These are phyloP conservation scores for Oncorhynchus masou DNA, from an alignment of 2,113 vertebrate genomes.

Conservation along the genomic window DNA sequence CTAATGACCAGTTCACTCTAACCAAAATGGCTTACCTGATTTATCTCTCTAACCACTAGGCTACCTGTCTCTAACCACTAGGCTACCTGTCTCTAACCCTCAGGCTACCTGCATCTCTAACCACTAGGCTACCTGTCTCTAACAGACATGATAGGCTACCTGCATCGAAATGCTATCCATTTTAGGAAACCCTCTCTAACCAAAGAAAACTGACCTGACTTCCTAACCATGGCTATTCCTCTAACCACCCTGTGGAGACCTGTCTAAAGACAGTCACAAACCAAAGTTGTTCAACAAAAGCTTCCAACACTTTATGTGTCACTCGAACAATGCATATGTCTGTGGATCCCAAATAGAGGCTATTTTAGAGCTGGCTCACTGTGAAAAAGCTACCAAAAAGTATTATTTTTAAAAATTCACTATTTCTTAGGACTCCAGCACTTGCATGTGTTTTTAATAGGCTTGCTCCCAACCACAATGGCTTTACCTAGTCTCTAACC, in stretches of 20 bases:
- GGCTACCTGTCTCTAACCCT: too few relatives aligned
- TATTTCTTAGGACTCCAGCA: conserved; percentile 42
- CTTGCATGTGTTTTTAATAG: conserved; percentile 55
- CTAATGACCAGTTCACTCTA: too few relatives aligned
- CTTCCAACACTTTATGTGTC: conserved; percentile 37
- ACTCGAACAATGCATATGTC: conserved; percentile 55
- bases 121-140: too few relatives aligned
- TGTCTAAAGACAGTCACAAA: conserved; percentile 36
- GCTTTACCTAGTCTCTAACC: conserved; percentile 41
- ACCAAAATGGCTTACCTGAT: too few relatives aligned
- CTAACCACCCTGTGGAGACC: conserved; percentile 27
- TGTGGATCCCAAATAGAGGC: conserved; percentile 40
- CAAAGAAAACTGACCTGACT: too few relatives aligned
- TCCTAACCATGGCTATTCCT: too few relatives aligned
- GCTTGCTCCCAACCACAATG: conserved; percentile 48
- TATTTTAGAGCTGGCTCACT: conserved; percentile 41
- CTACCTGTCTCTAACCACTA: too few relatives aligned
- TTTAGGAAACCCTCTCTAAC: too few relatives aligned
- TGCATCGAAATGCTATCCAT: conserved; percentile 6
- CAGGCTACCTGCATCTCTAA: too few relatives aligned
- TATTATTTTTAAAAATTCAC: conserved; percentile 35
- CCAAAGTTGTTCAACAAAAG: conserved; percentile 41
- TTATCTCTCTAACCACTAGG: too few relatives aligned
- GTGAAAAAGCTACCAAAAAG: conserved; percentile 15
- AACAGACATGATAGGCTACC: conserved; percentile 8